phyloP scores from a whole-genome alignment of 2,888 invertebrate genomes.

The Lepidonotus clava region DNA sequence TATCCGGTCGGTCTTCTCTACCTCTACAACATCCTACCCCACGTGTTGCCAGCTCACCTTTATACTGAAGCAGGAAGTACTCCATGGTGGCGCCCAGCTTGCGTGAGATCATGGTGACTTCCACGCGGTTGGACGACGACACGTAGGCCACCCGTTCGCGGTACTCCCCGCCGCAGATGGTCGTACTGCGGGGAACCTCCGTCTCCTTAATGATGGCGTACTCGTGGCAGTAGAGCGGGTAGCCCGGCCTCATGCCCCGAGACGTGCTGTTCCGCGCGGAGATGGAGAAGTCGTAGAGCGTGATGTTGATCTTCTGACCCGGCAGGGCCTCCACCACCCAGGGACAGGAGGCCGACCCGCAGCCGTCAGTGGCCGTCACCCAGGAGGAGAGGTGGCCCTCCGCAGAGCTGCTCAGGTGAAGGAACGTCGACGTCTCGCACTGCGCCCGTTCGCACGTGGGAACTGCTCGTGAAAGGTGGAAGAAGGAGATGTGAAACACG shows the following conservation, averaged over 20 bases:
- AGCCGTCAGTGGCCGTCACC: constrained; percentile 51
- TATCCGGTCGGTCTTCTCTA: too few relatives aligned
- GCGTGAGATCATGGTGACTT: constrained; percentile 39
- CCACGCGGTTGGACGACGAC: constrained; percentile 40
- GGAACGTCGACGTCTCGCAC: constrained; percentile 46
- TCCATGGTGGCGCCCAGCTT: constrained; percentile 34
- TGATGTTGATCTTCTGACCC: constrained; percentile 53
- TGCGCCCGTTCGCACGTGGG: constrained; percentile 30
- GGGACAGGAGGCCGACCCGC: constrained; percentile 53
- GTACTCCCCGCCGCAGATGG: constrained; percentile 50
- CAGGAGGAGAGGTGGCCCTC: constrained; percentile 45
- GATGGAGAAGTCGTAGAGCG: constrained; percentile 50
- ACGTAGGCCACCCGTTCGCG: constrained; percentile 42
- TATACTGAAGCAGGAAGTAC: constrained; percentile 47
- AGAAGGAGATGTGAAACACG: background rate
- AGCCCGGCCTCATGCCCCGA: constrained; percentile 21
- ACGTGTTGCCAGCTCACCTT: constrained; percentile 36
- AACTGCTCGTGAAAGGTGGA: constrained; percentile 3
- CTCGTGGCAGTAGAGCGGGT: constrained; percentile 54
- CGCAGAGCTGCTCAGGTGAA: constrained; percentile 4
- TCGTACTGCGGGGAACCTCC: constrained; percentile 51
- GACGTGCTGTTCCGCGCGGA: constrained; percentile 9
- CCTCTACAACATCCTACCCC: too few relatives aligned
- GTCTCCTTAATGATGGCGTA: constrained; percentile 55
- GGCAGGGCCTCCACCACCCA: constrained; percentile 49